These are phyloP conservation scores for Hemitrygon akajei DNA, from an alignment of 2,797 vertebrate species.

Conservation along the genomic window DNA sequence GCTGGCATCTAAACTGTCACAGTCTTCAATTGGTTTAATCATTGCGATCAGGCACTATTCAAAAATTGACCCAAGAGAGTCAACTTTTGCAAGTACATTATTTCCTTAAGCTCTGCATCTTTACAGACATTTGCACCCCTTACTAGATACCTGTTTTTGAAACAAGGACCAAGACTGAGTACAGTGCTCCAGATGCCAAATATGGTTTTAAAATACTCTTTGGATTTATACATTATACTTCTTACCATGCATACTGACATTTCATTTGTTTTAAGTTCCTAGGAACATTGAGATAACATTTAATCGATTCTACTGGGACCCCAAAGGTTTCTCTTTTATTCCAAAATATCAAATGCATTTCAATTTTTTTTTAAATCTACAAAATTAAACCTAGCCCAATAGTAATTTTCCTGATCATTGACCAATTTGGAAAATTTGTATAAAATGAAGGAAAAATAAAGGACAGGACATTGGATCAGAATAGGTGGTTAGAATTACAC, in stretches of 20 bases:
- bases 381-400: too few relatives aligned
- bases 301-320: background rate
- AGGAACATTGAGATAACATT: background rate
- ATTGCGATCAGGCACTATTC: background rate
- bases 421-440: background rate
- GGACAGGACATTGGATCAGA: background rate
- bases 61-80: background rate
- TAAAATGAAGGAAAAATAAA: background rate
- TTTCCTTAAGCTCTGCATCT: background rate
- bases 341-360: background rate
- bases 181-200: background rate
- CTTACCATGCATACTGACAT: background rate
- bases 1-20: background rate
- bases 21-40: background rate
- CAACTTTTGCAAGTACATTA: too few relatives aligned
- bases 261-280: background rate
- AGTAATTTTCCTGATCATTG: background rate
- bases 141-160: background rate
- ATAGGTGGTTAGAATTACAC: background rate
- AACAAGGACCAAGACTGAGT: background rate
- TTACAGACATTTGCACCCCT: too few relatives aligned
- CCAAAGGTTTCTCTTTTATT: background rate
- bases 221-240: background rate
- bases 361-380: too few relatives aligned
- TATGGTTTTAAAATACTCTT: background rate